Evolutionary conservation across 2,888 invertebrate species (phyloP).

Genomic region (Drosophila melanosoma): DNA sequence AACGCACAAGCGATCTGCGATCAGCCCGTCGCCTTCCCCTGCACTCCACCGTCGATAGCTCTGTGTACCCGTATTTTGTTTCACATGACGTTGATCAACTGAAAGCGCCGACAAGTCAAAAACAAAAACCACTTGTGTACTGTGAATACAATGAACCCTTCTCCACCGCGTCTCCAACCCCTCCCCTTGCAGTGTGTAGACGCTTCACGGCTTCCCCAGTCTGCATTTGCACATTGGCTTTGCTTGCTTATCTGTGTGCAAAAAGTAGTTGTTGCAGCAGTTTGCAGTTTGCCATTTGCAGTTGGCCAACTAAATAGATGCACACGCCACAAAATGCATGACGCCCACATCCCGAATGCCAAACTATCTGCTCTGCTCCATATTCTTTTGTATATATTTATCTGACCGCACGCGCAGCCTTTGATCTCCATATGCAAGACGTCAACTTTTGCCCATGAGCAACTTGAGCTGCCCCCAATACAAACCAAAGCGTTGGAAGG

Average conservation of each 20-base stretch:
- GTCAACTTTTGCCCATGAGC: constrained; percentile 59
- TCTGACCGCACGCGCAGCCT: constrained; percentile 74
- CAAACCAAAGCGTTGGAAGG: neutral
- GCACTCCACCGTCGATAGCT: constrained; percentile 1
- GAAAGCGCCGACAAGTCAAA: constrained; percentile 56
- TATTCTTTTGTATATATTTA: constrained; percentile 1
- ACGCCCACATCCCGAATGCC: constrained; percentile 60
- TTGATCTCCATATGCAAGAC: constrained; percentile 73
- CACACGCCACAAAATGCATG: constrained; percentile 69
- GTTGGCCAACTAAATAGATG: constrained; percentile 62
- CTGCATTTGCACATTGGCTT: constrained; percentile 5
- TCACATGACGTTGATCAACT: constrained; percentile 66
- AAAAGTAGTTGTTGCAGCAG: constrained; percentile 45
- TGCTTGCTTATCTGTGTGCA: constrained; percentile 55
- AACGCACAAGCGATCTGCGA: constrained; percentile 41
- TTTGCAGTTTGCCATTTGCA: constrained; percentile 21
- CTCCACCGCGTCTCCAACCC: neutral
- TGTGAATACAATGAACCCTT: constrained; percentile 23
- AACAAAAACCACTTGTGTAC: constrained; percentile 61
- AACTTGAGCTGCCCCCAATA: constrained; percentile 49
- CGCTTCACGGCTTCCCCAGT: constrained; percentile 5
- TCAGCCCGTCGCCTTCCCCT: neutral
- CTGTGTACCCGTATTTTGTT: constrained; percentile 68
- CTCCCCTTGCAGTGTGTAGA: neutral
- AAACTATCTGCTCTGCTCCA: constrained; percentile 40